phyloP scores from a whole-genome alignment of 2,888 invertebrate genomes.

The Trachelus tabidus region DNA sequence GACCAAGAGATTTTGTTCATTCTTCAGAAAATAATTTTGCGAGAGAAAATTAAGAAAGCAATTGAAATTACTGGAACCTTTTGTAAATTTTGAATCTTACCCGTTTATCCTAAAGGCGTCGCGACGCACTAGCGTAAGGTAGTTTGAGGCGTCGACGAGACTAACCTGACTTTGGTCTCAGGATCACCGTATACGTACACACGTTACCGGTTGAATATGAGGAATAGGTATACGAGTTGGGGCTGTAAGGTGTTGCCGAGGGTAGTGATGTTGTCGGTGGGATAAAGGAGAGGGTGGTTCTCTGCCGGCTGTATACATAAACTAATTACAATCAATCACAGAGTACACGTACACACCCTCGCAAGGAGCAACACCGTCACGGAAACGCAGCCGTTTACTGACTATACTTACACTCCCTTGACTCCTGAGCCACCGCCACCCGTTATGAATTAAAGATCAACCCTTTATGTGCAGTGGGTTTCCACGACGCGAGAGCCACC shows the following conservation, averaged over 20 bases:
- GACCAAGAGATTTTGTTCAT: too few relatives aligned
- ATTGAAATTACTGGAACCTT: background rate
- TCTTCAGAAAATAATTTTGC: too few relatives aligned
- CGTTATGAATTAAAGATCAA: slow-evolving; percentile 54
- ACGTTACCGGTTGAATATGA: background rate
- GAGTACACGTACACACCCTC: slow-evolving; percentile 26
- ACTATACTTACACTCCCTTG: slow-evolving; percentile 17
- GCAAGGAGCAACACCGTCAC: slow-evolving; percentile 26
- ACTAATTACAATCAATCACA: slow-evolving; percentile 55
- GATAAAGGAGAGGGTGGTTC: background rate
- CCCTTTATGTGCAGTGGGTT: slow-evolving; percentile 45
- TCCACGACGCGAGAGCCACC: slow-evolving; percentile 29
- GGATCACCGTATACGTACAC: too few relatives aligned
- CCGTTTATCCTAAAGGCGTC: slow-evolving; percentile 6
- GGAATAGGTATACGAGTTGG: slow-evolving; percentile 22
- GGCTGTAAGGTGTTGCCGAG: background rate
- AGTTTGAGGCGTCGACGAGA: slow-evolving; percentile 3
- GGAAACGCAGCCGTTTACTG: slow-evolving; percentile 31
- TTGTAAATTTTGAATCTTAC: background rate
- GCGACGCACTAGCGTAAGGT: background rate
- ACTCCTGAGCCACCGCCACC: slow-evolving; percentile 30
- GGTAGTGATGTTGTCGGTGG: background rate
- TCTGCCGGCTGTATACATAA: slow-evolving; percentile 36
- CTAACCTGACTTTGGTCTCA: too few relatives aligned
- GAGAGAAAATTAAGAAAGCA: too few relatives aligned